Evolutionary conservation across 1,140 invertebrate species (phyloP), one percentile per base, ranked within the genome.

Genomic region (Pseudomyrmex dendroicus): DNA sequence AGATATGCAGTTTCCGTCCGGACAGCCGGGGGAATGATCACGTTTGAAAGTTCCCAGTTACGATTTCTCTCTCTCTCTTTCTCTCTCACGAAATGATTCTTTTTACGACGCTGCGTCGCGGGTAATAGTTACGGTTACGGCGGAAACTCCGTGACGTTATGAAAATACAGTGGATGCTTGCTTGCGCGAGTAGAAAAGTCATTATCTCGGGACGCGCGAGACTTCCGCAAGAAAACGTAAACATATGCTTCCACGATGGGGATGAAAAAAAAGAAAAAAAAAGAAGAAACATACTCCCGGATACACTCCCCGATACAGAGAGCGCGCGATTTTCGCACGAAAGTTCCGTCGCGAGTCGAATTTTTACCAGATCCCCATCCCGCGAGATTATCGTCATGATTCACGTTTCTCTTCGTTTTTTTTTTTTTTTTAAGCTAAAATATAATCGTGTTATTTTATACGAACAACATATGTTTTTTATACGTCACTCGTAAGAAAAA

Each of bases 141-240:
- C 72, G 57, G 70, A 82, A 82, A 82, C 68, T 74, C 80, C 80
- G 80, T 48, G 48, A 82, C 68, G 72, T 82, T 82, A 82, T 82
- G 80, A 82, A 82, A 82, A 82, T 76, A 82, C 80, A 80, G 54
- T 80, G 22, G 66, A 80, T 80, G 54, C 54, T 48, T 59, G 76
- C 66, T 59, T 44, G 76, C 66, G 44, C 64, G 66, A 72, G 66
- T 48, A 59, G 66, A 80, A 50, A 72, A 68, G 56, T 80, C 76
- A 80, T 80, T 80, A 80, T 80, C 66, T 17, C 64, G 25, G 63
- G 35, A 44, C 54, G 44, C 54, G 44, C 54, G 76, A 72, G 76
- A 80, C 44, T 70, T 70, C 2, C 22, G 17, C 20, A 70, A 72
- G 76, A 72, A 80, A 80, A 80, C 68, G 54, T 80, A 72, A 80